Percentiles rank a stretch among this genome's conserved stretches.
Evolutionary conservation across 2,888 invertebrate genomes (phyloP).

Genomic region (Ferdinandea cuprea): DNA sequence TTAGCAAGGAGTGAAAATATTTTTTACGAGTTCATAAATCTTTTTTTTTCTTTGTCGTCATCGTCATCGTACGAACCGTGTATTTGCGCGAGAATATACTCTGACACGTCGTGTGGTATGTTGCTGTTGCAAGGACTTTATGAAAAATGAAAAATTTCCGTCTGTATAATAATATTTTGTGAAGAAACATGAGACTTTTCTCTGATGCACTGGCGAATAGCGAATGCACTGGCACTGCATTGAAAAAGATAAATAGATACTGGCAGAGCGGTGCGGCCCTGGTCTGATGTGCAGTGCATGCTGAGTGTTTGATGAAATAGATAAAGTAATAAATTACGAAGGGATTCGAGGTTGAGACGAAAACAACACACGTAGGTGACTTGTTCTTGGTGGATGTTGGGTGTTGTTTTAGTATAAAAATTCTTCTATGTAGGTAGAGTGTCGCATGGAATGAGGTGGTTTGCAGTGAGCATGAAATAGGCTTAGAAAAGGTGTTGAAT

Average conservation of each 20-base stretch:
- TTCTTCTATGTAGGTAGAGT: no score
- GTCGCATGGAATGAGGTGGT: no score
- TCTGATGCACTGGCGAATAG: not conserved
- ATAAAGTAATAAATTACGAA: slow-evolving; percentile 11
- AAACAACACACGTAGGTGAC: not conserved
- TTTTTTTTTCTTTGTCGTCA: slow-evolving; percentile 34
- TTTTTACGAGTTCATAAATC: slow-evolving; percentile 61
- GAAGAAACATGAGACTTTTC: slow-evolving; percentile 50
- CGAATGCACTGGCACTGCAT: slow-evolving; percentile 1
- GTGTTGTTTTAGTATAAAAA: no score
- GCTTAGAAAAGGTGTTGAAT: no score
- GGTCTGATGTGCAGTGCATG: slow-evolving; percentile 35
- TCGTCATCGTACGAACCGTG: no score
- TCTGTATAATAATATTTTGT: slow-evolving; percentile 45
- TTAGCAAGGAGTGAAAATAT: slow-evolving; percentile 40
- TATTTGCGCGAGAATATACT: not conserved
- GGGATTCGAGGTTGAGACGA: not conserved
- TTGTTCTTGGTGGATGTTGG: no score
- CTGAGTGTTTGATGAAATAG: slow-evolving; percentile 31
- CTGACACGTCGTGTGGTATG: not conserved
- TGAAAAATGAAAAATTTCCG: slow-evolving; percentile 50
- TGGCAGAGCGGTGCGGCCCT: not conserved
- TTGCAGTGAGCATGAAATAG: no score
- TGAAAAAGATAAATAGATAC: slow-evolving; percentile 23
- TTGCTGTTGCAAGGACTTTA: slow-evolving; percentile 41